Evolutionary conservation across 2,797 vertebrate species (phyloP).

Genomic region (Propithecus perrieri): DNA sequence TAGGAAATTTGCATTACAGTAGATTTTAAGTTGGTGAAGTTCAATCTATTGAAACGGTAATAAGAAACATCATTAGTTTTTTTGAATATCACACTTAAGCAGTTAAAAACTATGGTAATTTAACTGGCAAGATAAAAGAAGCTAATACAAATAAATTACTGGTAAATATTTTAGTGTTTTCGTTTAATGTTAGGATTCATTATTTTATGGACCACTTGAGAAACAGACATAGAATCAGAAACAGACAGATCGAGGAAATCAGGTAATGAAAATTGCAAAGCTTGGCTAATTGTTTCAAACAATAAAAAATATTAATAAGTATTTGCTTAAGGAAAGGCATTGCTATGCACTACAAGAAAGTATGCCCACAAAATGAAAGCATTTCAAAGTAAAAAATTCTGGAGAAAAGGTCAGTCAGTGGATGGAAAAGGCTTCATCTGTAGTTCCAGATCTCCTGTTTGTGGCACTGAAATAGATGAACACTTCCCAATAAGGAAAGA

Average conservation of each 20-base stretch:
- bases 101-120: not conserved
- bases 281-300: constrained; percentile 14
- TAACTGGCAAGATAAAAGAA: not conserved
- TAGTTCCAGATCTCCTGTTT: not conserved
- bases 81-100: not conserved
- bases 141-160: not conserved
- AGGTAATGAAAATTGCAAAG: constrained; percentile 29
- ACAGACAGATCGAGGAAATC: not conserved
- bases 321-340: constrained; percentile 3
- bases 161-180: not conserved
- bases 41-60: constrained; percentile 90
- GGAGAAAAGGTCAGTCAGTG: not conserved
- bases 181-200: constrained; percentile 52
- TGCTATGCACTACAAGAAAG: not conserved
- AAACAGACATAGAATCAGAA: not conserved
- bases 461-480: not conserved
- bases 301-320: not conserved
- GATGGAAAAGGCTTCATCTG: not conserved
- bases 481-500: not conserved
- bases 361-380: not conserved
- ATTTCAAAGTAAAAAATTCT: not conserved
- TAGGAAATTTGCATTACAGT: constrained; percentile 92
- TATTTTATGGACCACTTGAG: constrained; percentile 17
- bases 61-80: constrained; percentile 6
- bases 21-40: constrained; percentile 92